phyloP scores from a whole-genome alignment of 2,113 vertebrate genomes.

The Sinocyclocheilus rhinocerous region DNA sequence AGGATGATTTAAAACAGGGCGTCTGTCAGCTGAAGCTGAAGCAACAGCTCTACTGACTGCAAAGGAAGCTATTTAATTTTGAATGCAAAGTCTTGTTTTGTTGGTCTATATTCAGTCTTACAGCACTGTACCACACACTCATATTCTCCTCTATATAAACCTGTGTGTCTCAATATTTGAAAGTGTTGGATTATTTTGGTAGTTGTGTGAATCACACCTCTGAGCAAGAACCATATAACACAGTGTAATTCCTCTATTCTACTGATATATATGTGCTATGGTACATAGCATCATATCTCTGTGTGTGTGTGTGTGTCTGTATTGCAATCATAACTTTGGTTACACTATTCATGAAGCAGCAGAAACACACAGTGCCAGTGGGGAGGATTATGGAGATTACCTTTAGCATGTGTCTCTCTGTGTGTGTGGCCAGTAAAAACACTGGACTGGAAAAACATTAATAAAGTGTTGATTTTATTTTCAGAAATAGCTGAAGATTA shows the following conservation, averaged over 20 bases:
- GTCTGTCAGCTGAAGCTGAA: not conserved
- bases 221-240: conserved; percentile 13
- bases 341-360: conserved; percentile 36
- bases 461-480: conserved; percentile 1
- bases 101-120: not conserved
- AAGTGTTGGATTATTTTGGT: conserved; percentile 13
- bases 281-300: conserved; percentile 11
- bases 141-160: not conserved
- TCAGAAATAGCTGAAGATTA: conserved; percentile 1
- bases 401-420: not conserved
- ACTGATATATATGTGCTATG: conserved; percentile 9
- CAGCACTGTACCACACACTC: conserved; percentile 6
- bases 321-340: conserved; percentile 42
- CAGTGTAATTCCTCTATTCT: conserved; percentile 14
- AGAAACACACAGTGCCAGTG: conserved; percentile 26
- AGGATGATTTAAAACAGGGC: not conserved
- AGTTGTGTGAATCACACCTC: conserved; percentile 22
- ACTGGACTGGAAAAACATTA: not conserved
- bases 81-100: conserved; percentile 1
- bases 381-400: conserved; percentile 14
- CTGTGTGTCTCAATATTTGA: not conserved
- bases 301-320: conserved; percentile 57
- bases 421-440: conserved; percentile 9
- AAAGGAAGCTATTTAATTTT: not conserved
- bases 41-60: not conserved